Base-by-base conservation (phyloP, 2,888 invertebrate genomes). In the Quadriops clusia region DNA sequence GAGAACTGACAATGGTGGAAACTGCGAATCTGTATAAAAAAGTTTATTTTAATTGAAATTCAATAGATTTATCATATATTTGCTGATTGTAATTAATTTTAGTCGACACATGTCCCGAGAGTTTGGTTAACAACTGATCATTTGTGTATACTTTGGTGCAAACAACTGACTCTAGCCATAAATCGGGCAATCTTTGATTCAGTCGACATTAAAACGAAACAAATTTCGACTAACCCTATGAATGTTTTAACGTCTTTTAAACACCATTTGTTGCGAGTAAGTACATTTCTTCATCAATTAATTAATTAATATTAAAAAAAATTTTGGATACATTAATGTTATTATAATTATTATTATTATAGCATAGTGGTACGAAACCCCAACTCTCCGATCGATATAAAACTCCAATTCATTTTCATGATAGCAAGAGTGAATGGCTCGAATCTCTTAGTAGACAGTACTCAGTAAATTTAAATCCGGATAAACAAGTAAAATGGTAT, bases 41-140 rank as follows among this genome's bases (percentile, higher is more conserved):
- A n/a, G 16, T 12, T 30, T 30, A 9, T 10, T 13, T 23, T 12
- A 33, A 32, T 6, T 20, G 5, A 6, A 28, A 14, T 21, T 22
- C n/a, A 8, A 36, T 20, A n/a, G n/a, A n/a, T n/a, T 21, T 21
- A 13, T 21, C 17, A n/a, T 13, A 28, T 14, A 14, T n/a, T 16
- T 15, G 6, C 10, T 28, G 23, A 57, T 37, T 60, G 33, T 54
- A 49, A 44, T 36, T 13, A 28, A 15, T 61, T 67, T 30, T 54
- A 83, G 74, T 72, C 77, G 2, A 77, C 78, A 30, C 69, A 75
- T 15, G 71, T 93, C 30, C 90, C 93, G 1, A 74, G 72, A 30
- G 83, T 83, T 2, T 93, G 93, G 86, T 65, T 80, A 5, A 78
- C 89, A 3, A 77, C 84, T 1, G 91, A 94, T 58, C 95, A 95